Conservation (phyloP, 2,888 invertebrate species). For the Mythimna impura region DNA sequence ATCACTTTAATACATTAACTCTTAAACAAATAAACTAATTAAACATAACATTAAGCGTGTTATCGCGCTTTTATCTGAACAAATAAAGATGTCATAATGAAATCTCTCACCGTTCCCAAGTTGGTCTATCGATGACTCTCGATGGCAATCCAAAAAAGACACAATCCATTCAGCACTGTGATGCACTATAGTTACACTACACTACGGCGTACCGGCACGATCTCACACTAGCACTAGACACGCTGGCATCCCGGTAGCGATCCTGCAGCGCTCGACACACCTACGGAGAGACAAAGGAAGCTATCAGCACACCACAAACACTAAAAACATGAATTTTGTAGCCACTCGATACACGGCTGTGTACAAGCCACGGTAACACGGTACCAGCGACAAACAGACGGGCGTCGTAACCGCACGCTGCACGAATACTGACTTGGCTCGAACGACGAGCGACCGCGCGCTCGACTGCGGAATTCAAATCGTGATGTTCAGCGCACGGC, state of each 20-base stretch:
- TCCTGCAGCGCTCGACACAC: conserved; percentile 76
- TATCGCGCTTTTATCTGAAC: conserved; percentile 51
- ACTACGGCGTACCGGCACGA: conserved; percentile 84
- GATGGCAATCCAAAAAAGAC: conserved; percentile 88
- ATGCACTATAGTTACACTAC: conserved; percentile 88
- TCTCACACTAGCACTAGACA: conserved; percentile 88
- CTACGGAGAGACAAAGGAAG: conserved; percentile 84
- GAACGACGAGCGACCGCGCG: conserved; percentile 60
- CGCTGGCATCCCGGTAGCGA: conserved; percentile 84
- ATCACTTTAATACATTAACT: conserved; percentile 42
- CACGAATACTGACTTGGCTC: conserved; percentile 78
- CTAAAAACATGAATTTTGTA: conserved; percentile 77
- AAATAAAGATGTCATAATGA: conserved; percentile 58
- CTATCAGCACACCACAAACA: conserved; percentile 80
- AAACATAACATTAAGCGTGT: conserved; percentile 44
- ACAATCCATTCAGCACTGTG: conserved; percentile 89
- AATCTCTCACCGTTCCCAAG: conserved; percentile 87
- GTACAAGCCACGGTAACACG: conserved; percentile 50
- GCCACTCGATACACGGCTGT: conserved; percentile 70
- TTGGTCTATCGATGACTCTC: conserved; percentile 87
- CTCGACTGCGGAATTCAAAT: conserved; percentile 74
- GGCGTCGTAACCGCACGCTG: conserved; percentile 71
- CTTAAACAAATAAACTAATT: conserved; percentile 53
- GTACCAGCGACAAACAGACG: conserved; percentile 61
- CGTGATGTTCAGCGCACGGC: conserved; percentile 76